Conservation (phyloP, 1,140 invertebrate species). For the Goniozus legneri region DNA sequence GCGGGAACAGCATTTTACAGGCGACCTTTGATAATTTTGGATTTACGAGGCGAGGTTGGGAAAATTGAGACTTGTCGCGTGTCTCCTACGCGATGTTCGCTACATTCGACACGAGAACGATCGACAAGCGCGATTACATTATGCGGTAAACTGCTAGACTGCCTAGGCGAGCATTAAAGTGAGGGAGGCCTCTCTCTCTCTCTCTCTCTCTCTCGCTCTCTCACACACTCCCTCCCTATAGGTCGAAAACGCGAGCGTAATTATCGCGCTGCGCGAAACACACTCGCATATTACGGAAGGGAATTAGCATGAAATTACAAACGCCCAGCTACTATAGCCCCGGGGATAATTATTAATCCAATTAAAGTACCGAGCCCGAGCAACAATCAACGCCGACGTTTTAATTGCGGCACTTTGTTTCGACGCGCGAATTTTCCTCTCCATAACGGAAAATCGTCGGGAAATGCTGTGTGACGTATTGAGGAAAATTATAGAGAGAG, state of each 20-base stretch:
- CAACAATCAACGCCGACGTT: neutral
- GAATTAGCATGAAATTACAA: conserved; percentile 18
- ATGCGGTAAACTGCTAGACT: conserved; percentile 11
- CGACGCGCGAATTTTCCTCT: too few relatives aligned
- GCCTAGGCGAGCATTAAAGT: conserved; percentile 2
- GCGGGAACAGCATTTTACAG: too few relatives aligned
- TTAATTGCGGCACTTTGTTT: neutral
- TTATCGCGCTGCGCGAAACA: conserved; percentile 10
- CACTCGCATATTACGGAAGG: conserved; percentile 10
- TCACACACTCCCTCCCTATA: conserved; percentile 1
- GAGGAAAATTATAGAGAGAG: too few relatives aligned
- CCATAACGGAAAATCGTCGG: too few relatives aligned
- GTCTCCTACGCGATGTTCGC: too few relatives aligned
- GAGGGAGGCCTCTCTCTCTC: neutral
- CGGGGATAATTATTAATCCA: conserved; percentile 14
- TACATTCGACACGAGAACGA: neutral
- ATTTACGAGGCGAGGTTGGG: too few relatives aligned
- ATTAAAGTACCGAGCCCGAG: conserved; percentile 16
- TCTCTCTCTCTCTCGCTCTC: too few relatives aligned
- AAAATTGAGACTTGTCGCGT: too few relatives aligned
- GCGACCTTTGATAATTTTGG: too few relatives aligned
- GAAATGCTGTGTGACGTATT: too few relatives aligned
- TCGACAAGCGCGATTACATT: conserved; percentile 11
- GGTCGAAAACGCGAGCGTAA: conserved; percentile 13
- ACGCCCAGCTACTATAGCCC: conserved; percentile 3